These are phyloP conservation scores for Neogale vison DNA, from an alignment of 2,113 vertebrate species.

Conservation along the genomic window DNA sequence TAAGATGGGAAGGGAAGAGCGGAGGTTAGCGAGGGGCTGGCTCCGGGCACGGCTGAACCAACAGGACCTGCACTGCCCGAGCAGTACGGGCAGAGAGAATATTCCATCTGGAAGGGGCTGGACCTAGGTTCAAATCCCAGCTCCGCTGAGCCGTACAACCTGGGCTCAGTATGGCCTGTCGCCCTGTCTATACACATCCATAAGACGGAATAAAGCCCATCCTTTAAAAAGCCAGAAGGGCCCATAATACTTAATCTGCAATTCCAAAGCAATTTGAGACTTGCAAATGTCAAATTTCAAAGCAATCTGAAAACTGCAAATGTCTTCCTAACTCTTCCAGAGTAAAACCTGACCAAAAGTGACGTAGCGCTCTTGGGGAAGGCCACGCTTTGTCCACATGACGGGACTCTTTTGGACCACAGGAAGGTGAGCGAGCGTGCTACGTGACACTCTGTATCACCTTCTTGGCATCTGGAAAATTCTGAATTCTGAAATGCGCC, in stretches of 20 bases:
- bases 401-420: rapidly evolving
- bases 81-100: not conserved
- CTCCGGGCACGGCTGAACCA: not conserved
- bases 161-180: not conserved
- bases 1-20: not conserved
- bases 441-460: rapidly evolving
- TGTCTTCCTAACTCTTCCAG: not conserved
- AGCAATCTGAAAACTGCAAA: not conserved
- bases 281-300: too few species aligned
- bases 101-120: not conserved
- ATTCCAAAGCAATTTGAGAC: not conserved
- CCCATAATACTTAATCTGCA: not conserved
- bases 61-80: rapidly evolving
- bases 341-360: not conserved
- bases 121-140: rapidly evolving
- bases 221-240: not conserved
- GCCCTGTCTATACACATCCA: not conserved
- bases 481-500: not conserved
- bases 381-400: rapidly evolving
- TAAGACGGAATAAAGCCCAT: not conserved
- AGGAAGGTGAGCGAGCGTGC: rapidly evolving
- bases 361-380: rapidly evolving
- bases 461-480: not conserved
- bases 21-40: not conserved
- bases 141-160: not conserved